Evolutionary conservation across 2,797 vertebrate species (phyloP), one percentile per base, ranked within the genome.

Genomic region (Geotrypetes seraphini): DNA sequence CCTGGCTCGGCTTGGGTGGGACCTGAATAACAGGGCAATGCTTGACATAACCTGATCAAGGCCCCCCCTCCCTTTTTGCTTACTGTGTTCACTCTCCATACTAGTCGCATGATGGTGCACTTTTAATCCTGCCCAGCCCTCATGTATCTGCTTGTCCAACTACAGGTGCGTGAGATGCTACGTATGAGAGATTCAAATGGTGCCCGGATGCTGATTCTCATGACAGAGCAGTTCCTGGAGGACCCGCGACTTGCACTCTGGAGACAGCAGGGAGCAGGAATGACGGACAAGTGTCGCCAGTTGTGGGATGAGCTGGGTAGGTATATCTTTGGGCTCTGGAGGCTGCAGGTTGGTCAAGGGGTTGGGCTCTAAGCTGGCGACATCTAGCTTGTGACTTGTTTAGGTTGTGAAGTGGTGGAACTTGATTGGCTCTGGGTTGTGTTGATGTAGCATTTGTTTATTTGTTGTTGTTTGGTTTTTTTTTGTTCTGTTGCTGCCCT

Each of bases 271-370:
- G 71, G 73, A 1, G 68, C 73, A 0, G 66, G 69, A 25, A 78
- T 76, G 71, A 74, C 73, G 0, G 73, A 79, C 51, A 73, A 72
- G 42, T 77, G 71, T 36, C 54, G 73, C 13, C 73, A 79, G 43
- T 70, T 79, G 9, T 79, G 75, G 73, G 74, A 78, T 2, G 75
- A 79, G 36, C 47, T 78, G 14, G 74, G 74, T 78, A 23, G 66
- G 57, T 14, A 14, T 6, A 3, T 6, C 19, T 19, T 7, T 2
- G 5, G 12, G 8, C 20, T n/a, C n/a, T n/a, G n/a, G n/a, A n/a
- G n/a, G n/a, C n/a, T n/a, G n/a, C n/a, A n/a, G n/a, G n/a, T n/a
- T n/a, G n/a, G n/a, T n/a, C n/a, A n/a, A n/a, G n/a, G n/a, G n/a
- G n/a, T n/a, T n/a, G n/a, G n/a, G n/a, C n/a, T n/a, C n/a, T n/a